phyloP scores from a whole-genome alignment of 2,888 invertebrate genomes.

The Cheilosia vulpina region DNA sequence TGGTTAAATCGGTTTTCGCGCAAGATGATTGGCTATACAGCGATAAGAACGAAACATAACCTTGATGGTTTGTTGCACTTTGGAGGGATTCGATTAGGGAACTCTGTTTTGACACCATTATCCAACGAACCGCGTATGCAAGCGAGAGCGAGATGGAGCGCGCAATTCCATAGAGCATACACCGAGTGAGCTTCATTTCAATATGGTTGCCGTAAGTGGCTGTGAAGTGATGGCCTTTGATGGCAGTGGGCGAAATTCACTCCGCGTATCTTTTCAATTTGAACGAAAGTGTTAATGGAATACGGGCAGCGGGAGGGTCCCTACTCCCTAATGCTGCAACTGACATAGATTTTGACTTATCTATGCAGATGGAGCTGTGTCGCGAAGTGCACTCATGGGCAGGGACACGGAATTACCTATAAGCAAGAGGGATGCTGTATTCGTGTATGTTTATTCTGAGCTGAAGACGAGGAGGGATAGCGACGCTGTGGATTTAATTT shows the following conservation, averaged over 20 bases:
- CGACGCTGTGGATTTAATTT: no score
- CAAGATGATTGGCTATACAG: slow-evolving; percentile 69
- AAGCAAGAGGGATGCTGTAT: no score
- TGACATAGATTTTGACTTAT: no score
- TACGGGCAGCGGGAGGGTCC: no score
- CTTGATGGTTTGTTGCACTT: slow-evolving; percentile 71
- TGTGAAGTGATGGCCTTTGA: slow-evolving; percentile 1
- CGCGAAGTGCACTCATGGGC: no score
- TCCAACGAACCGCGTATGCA: slow-evolving; percentile 9
- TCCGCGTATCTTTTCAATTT: not conserved
- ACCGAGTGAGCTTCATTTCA: slow-evolving; percentile 33
- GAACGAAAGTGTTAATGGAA: not conserved
- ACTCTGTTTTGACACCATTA: slow-evolving; percentile 55
- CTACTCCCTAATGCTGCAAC: no score
- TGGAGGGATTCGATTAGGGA: slow-evolving; percentile 64
- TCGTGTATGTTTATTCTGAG: no score
- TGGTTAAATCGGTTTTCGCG: slow-evolving; percentile 50
- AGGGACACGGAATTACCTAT: no score
- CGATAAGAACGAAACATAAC: slow-evolving; percentile 67
- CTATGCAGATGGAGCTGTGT: no score
- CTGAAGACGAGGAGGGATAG: no score
- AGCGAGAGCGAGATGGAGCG: not conserved
- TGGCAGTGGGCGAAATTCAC: not conserved
- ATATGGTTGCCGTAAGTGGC: slow-evolving; percentile 42
- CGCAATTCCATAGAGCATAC: slow-evolving; percentile 16